phyloP scores from a whole-genome alignment of 2,888 invertebrate species.

The Cylloceria caligata region DNA sequence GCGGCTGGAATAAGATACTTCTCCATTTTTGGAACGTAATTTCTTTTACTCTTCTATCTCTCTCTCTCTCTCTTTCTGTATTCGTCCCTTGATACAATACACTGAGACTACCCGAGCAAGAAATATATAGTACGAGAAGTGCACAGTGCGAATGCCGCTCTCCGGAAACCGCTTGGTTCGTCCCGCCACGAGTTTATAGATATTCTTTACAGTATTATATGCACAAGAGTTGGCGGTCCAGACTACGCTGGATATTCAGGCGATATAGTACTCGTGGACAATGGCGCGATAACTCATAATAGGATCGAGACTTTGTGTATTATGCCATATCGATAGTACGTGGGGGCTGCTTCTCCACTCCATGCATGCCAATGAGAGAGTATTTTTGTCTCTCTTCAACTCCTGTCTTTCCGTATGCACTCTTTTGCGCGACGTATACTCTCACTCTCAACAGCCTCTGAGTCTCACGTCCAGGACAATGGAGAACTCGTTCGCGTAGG shows the following conservation, averaged over 20 bases:
- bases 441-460: conserved; percentile 36
- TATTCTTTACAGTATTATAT: conserved; percentile 61
- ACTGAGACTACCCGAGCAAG: conserved; percentile 41
- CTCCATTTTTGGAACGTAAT: conserved; percentile 54
- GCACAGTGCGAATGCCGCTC: conserved; percentile 56
- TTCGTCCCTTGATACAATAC: conserved; percentile 53
- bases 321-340: conserved; percentile 81
- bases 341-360: conserved; percentile 73
- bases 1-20: conserved; percentile 15
- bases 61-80: conserved; percentile 11
- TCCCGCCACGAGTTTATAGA: conserved; percentile 59
- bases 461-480: conserved; percentile 52
- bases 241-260: conserved; percentile 38
- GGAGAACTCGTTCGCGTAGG: conserved; percentile 56
- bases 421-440: conserved; percentile 49
- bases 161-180: conserved; percentile 64
- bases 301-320: conserved; percentile 76
- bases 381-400: conserved; percentile 24
- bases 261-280: conserved; percentile 73
- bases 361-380: conserved; percentile 81
- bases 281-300: conserved; percentile 84
- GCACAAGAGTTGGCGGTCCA: conserved; percentile 35
- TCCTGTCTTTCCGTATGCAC: conserved; percentile 70
- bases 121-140: conserved; percentile 13
- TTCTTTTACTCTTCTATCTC: conserved; percentile 14